Evolutionary conservation across 2,888 invertebrate genomes (phyloP).

Genomic region (Trissolcus japonicus): DNA sequence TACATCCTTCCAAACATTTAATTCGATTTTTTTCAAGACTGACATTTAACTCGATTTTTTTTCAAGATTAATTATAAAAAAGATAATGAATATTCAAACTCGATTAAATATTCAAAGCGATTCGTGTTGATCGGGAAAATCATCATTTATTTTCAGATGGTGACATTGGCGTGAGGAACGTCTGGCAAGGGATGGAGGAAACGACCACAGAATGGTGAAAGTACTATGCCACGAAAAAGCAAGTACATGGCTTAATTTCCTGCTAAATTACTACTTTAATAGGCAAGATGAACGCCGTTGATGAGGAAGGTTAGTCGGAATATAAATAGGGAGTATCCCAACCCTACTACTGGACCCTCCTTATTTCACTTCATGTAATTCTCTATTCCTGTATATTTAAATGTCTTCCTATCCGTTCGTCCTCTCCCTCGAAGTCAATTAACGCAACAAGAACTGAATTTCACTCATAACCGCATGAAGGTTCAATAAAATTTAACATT

Average conservation of each 20-base stretch:
- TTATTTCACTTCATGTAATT: constrained; percentile 51
- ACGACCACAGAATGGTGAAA: constrained; percentile 65
- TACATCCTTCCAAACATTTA: too few species aligned
- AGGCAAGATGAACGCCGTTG: constrained; percentile 76
- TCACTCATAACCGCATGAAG: constrained; percentile 33
- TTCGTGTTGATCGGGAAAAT: too few species aligned
- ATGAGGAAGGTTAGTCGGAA: constrained; percentile 76
- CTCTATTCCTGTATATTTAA: constrained; percentile 53
- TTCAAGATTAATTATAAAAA: too few species aligned
- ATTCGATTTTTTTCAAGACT: too few species aligned
- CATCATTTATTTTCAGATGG: too few species aligned
- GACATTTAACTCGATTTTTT: too few species aligned
- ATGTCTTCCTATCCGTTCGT: constrained; percentile 50
- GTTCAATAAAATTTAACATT: constrained; percentile 31
- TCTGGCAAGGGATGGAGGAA: constrained; percentile 30
- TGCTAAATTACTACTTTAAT: constrained; percentile 77
- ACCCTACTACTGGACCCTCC: constrained; percentile 53
- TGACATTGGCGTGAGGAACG: too few species aligned
- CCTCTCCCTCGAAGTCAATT: constrained; percentile 59
- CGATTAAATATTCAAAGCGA: too few species aligned
- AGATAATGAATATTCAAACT: too few species aligned
- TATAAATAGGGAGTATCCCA: constrained; percentile 74
- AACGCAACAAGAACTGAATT: constrained; percentile 62
- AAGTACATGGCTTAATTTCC: constrained; percentile 76
- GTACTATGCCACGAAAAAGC: constrained; percentile 66